Percentiles rank a stretch among this genome's conserved stretches.
phyloP scores from a whole-genome alignment of 1,140 invertebrate genomes.

The Drosophila nigromelanica region DNA sequence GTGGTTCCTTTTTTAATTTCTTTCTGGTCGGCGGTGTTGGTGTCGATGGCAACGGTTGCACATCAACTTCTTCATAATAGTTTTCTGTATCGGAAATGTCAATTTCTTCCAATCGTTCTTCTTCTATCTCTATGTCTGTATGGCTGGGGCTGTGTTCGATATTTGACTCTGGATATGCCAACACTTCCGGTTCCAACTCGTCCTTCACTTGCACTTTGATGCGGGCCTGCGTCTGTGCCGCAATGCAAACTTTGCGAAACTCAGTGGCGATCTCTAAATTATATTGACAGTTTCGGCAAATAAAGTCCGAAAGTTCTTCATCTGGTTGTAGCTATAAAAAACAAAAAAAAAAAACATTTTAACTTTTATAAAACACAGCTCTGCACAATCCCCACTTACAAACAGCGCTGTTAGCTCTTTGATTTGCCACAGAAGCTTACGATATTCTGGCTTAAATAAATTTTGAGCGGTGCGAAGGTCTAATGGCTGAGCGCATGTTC shows the following conservation, averaged over 20 bases:
- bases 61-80: slow-evolving; percentile 19
- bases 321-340: slow-evolving; percentile 28
- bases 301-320: slow-evolving; percentile 36
- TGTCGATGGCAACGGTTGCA: slow-evolving; percentile 7
- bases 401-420: slow-evolving; percentile 34
- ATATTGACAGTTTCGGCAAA: slow-evolving; percentile 42
- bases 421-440: slow-evolving; percentile 37
- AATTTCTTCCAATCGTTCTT: slow-evolving; percentile 13
- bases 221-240: slow-evolving; percentile 32
- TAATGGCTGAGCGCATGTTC: slow-evolving; percentile 47
- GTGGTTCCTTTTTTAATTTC: background rate
- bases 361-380: background rate
- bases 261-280: slow-evolving; percentile 47
- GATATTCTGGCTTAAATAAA: slow-evolving; percentile 34
- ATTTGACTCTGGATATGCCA: background rate
- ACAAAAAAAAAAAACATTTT: background rate
- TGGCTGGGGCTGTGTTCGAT: background rate
- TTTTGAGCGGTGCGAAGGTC: slow-evolving; percentile 21
- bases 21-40: background rate
- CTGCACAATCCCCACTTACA: slow-evolving; percentile 23
- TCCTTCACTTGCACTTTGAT: slow-evolving; percentile 24
- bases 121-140: slow-evolving; percentile 2
- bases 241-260: slow-evolving; percentile 55
- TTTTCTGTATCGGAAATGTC: slow-evolving; percentile 17
- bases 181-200: background rate